phyloP scores from a whole-genome alignment of 2,888 invertebrate genomes.

The Plemyria rubiginata region DNA sequence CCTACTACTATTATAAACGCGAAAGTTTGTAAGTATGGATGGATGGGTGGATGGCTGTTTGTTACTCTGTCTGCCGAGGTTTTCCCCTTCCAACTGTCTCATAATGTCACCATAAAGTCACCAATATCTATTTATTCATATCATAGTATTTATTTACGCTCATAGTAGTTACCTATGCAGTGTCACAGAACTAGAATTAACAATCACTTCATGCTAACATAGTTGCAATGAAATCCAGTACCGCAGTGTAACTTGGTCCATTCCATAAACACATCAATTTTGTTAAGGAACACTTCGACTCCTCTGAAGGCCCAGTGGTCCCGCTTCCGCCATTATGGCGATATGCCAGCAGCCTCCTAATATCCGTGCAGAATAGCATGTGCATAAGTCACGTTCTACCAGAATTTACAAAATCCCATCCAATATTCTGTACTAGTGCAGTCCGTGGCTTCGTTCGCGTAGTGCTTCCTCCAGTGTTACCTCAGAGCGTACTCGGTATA shows the following conservation, averaged over 20 bases:
- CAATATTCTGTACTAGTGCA: conserved; percentile 41
- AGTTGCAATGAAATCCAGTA: background rate
- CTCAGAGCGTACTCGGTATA: too few species aligned
- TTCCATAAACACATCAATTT: conserved; percentile 68
- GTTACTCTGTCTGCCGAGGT: too few species aligned
- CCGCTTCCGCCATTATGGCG: conserved; percentile 70
- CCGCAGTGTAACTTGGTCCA: conserved; percentile 36
- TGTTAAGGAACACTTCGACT: conserved; percentile 65
- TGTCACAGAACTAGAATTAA: background rate
- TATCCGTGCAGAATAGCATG: conserved; percentile 61
- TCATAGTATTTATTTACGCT: background rate
- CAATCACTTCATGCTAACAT: background rate
- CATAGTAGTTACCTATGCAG: background rate
- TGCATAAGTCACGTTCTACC: conserved; percentile 68
- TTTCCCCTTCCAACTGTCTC: too few species aligned
- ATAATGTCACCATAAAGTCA: too few species aligned
- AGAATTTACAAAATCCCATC: conserved; percentile 64
- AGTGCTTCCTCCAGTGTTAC: background rate
- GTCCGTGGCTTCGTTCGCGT: background rate
- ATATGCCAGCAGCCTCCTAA: conserved; percentile 69
- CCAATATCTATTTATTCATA: too few species aligned
- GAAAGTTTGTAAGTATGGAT: too few species aligned
- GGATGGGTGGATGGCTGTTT: too few species aligned
- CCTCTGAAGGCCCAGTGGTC: conserved; percentile 57
- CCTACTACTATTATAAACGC: too few species aligned